Percentiles rank a stretch among this genome's conserved stretches.
These are phyloP conservation scores for Cantharis flavilabris DNA, from an alignment of 2,888 invertebrate species.

Conservation along the genomic window DNA sequence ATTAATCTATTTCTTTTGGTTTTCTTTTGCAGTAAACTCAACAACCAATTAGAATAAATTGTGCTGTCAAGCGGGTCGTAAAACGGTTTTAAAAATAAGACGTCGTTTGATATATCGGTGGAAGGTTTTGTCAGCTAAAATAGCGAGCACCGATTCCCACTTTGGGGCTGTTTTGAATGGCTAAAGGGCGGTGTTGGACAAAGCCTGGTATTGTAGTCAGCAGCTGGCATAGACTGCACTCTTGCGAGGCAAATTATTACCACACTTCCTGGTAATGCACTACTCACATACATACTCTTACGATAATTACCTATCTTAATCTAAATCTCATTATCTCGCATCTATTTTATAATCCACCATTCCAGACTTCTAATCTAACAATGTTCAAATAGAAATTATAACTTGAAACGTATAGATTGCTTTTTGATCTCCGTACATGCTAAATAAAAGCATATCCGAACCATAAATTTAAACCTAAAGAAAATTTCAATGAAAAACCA, in stretches of 20 bases:
- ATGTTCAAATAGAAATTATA: neutral
- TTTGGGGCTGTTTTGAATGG: constrained; percentile 53
- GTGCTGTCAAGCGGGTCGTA: constrained; percentile 43
- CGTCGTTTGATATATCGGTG: constrained; percentile 52
- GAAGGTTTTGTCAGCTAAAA: constrained; percentile 55
- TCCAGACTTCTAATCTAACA: neutral
- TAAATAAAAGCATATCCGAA: neutral
- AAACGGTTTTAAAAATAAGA: constrained; percentile 53
- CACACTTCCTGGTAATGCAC: constrained; percentile 25
- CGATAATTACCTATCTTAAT: constrained; percentile 19
- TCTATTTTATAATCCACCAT: neutral
- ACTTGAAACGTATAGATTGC: neutral
- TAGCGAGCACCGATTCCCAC: constrained; percentile 50
- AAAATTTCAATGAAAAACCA: neutral
- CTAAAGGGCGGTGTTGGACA: constrained; percentile 53
- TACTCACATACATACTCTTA: constrained; percentile 23
- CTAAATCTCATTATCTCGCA: constrained; percentile 25
- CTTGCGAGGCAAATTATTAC: constrained; percentile 39
- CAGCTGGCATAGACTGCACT: constrained; percentile 50
- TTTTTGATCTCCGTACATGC: neutral
- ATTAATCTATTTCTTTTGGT: constrained; percentile 30
- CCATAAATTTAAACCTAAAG: neutral
- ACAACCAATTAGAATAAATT: constrained; percentile 51
- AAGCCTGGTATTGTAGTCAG: constrained; percentile 51
- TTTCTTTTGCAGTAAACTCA: constrained; percentile 34